Percentiles rank a stretch among this genome's conserved stretches.
Conservation (phyloP, 2,888 invertebrate genomes). For the Antitype chi region DNA sequence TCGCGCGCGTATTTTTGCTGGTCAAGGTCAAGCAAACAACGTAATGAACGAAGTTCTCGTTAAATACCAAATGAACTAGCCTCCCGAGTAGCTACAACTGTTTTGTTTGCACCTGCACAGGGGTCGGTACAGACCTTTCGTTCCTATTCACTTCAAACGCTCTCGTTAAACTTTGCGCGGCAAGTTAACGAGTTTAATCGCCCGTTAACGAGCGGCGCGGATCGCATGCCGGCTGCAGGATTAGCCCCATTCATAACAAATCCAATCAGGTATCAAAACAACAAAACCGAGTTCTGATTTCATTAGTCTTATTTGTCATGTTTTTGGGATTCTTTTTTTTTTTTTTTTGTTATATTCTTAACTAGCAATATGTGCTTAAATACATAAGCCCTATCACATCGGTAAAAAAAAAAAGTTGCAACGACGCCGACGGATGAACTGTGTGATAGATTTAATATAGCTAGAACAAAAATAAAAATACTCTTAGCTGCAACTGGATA, state of each 20-base stretch:
- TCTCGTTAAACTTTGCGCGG: not conserved
- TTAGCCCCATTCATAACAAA: conserved; percentile 14
- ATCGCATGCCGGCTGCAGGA: conserved; percentile 15
- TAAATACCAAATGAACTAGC: not conserved
- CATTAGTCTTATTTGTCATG: not conserved
- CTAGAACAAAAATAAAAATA: not conserved
- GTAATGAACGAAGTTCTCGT: not conserved
- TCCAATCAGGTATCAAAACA: conserved; percentile 1
- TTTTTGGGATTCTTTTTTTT: not conserved
- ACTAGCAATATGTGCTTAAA: not conserved
- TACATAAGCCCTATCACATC: not conserved
- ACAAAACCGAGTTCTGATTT: not conserved
- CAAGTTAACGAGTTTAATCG: conserved; percentile 66
- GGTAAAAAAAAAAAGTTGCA: not conserved
- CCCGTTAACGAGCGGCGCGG: conserved; percentile 60
- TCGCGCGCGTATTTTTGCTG: not conserved
- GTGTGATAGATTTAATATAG: not conserved
- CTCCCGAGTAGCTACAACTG: not conserved
- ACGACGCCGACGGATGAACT: not conserved
- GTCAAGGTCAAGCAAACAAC: not conserved
- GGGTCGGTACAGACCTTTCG: not conserved
- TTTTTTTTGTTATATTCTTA: too few relatives aligned
- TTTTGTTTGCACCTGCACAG: conserved; percentile 2
- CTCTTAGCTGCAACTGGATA: not conserved
- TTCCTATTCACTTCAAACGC: conserved; percentile 20